Percentiles rank a stretch among this genome's conserved stretches.
These are phyloP conservation scores for Aphaenogaster rudis DNA, from an alignment of 1,140 invertebrate genomes.

Conservation along the genomic window DNA sequence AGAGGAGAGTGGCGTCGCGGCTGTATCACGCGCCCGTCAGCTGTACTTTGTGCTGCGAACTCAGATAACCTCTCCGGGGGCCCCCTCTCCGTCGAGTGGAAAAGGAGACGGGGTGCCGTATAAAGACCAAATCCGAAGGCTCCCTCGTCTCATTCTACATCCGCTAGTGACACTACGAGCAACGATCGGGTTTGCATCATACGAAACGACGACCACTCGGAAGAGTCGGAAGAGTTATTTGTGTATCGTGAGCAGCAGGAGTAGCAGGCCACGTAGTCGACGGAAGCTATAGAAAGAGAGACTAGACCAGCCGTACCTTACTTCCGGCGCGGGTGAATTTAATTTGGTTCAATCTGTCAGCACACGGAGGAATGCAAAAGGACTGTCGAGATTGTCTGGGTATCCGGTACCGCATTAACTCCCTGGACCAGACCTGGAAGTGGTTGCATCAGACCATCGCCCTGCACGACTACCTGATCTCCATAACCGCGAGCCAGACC, in stretches of 20 bases:
- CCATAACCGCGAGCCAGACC: slow-evolving; percentile 91
- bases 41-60: slow-evolving; percentile 84
- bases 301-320: background rate
- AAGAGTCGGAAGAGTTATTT: background rate
- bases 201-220: background rate
- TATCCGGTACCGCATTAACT: slow-evolving; percentile 94
- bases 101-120: background rate
- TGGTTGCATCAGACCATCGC: slow-evolving; percentile 96
- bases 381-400: slow-evolving; percentile 94
- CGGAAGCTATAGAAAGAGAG: background rate
- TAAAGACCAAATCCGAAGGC: slow-evolving; percentile 2
- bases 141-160: background rate
- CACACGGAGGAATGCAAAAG: slow-evolving; percentile 93
- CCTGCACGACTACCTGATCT: slow-evolving; percentile 94
- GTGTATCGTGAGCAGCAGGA: background rate
- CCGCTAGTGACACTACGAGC: background rate
- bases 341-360: slow-evolving; percentile 87
- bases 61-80: slow-evolving; percentile 81
- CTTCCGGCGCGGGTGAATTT: slow-evolving; percentile 78
- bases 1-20: slow-evolving; percentile 50
- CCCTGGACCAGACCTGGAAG: slow-evolving; percentile 96
- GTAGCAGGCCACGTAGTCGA: background rate
- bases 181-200: background rate
- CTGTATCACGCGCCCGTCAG: slow-evolving; percentile 79
- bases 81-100: slow-evolving; percentile 23